These are phyloP conservation scores for Craterocephalus amniculus DNA, from an alignment of 2,797 vertebrate genomes.

Conservation along the genomic window DNA sequence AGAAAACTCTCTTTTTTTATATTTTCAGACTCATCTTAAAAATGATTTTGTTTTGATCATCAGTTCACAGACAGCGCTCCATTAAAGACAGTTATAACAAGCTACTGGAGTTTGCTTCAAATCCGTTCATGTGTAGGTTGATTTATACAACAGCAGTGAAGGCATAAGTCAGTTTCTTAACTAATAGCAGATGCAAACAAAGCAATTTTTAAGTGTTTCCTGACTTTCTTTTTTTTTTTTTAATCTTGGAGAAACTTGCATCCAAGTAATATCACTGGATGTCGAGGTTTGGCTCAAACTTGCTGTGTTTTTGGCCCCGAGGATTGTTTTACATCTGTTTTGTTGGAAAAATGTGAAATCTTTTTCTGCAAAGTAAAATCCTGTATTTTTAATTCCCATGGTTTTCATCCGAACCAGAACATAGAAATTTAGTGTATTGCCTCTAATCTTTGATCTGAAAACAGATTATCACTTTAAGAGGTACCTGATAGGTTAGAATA, in stretches of 20 bases:
- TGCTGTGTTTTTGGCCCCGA: neutral
- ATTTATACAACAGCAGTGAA: neutral
- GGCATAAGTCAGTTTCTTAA: neutral
- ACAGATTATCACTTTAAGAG: constrained; percentile 36
- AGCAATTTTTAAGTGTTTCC: neutral
- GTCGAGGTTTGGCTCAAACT: neutral
- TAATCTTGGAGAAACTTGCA: neutral
- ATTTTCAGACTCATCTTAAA: too few relatives aligned
- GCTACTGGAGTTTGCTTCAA: too few relatives aligned
- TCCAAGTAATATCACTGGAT: too few relatives aligned
- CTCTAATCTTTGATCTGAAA: neutral
- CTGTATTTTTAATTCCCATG: neutral
- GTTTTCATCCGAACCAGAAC: neutral
- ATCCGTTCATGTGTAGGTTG: too few relatives aligned
- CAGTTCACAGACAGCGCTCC: too few relatives aligned
- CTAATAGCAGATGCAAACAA: neutral
- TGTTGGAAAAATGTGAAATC: neutral
- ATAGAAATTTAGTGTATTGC: neutral
- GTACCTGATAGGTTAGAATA: constrained; percentile 41
- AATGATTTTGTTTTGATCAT: neutral
- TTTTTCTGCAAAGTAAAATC: neutral
- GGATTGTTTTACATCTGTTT: neutral
- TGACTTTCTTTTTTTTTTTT: neutral
- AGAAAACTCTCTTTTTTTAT: too few relatives aligned
- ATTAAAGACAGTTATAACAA: neutral